A percentile compares a stretch with the other conserved stretches of the same genome.
These are phyloP conservation scores for Gymnosoma rotundatum DNA, from an alignment of 2,888 invertebrate species.

Conservation along the genomic window DNA sequence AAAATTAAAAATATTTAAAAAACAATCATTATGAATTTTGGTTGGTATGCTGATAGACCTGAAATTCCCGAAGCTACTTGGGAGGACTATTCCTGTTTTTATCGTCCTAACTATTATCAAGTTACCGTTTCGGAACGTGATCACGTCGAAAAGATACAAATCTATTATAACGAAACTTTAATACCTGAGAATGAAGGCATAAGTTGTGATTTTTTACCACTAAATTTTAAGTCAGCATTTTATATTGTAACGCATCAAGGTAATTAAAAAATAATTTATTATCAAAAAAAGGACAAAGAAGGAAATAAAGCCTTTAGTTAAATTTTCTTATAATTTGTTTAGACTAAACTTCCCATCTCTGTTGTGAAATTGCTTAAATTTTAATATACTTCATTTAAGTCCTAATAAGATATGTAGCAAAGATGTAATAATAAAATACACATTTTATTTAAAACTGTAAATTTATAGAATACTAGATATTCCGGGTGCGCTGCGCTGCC, in stretches of 20 bases:
- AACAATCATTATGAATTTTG: conserved; percentile 78
- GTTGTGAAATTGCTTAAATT: no score
- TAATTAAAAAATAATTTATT: conserved; percentile 73
- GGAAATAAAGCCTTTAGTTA: not conserved
- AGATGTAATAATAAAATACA: no score
- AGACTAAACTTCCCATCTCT: not conserved
- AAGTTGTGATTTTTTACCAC: conserved; percentile 81
- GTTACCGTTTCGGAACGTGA: conserved; percentile 83
- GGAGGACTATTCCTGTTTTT: conserved; percentile 82
- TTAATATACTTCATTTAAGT: no score
- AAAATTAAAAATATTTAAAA: conserved; percentile 44
- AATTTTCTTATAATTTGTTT: not conserved
- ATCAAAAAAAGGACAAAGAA: not conserved
- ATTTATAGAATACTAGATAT: no score
- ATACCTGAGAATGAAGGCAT: conserved; percentile 80
- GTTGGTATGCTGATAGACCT: conserved; percentile 79
- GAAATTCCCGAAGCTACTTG: conserved; percentile 83
- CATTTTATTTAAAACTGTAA: no score
- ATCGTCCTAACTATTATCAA: conserved; percentile 80
- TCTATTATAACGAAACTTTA: conserved; percentile 80
- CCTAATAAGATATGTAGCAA: no score
- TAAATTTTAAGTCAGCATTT: conserved; percentile 82
- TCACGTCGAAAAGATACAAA: conserved; percentile 79
- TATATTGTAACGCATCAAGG: conserved; percentile 83
- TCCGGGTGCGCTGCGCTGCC: no score